A percentile compares a stretch with the other conserved stretches of the same genome.
These are phyloP conservation scores for Villa cingulata DNA, from an alignment of 2,888 invertebrate species.

Conservation along the genomic window DNA sequence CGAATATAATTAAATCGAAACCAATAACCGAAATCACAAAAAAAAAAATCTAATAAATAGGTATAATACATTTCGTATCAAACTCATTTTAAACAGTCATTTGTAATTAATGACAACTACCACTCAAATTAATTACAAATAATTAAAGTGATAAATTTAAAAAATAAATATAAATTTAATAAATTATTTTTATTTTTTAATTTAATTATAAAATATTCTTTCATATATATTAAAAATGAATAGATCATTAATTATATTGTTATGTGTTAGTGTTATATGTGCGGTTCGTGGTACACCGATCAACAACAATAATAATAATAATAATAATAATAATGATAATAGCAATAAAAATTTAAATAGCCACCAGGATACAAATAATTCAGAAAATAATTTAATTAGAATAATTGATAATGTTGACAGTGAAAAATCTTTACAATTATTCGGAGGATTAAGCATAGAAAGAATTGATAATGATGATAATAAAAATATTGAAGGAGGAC, in stretches of 20 bases:
- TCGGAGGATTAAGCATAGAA: slow-evolving; percentile 36
- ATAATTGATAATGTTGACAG: slow-evolving; percentile 37
- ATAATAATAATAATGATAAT: no score
- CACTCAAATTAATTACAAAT: background rate
- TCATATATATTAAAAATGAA: no score
- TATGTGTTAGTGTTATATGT: background rate
- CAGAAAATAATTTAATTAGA: slow-evolving; percentile 36
- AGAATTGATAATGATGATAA: slow-evolving; percentile 23
- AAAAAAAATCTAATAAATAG: slow-evolving; percentile 12
- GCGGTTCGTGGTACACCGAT: background rate
- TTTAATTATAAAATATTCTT: background rate
- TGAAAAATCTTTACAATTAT: slow-evolving; percentile 31
- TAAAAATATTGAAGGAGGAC: no score
- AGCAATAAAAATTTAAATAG: no score
- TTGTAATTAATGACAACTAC: background rate
- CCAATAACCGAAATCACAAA: no score
- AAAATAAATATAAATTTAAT: background rate
- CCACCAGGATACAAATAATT: slow-evolving; percentile 7
- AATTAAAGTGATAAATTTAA: background rate
- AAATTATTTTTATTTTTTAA: no score
- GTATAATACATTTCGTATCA: slow-evolving; percentile 23
- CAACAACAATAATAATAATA: no score
- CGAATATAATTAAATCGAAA: no score
- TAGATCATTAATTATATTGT: background rate
- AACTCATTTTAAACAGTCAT: slow-evolving; percentile 1